Conservation (phyloP, 2,113 vertebrate species). For the Anseranas semipalmata region DNA sequence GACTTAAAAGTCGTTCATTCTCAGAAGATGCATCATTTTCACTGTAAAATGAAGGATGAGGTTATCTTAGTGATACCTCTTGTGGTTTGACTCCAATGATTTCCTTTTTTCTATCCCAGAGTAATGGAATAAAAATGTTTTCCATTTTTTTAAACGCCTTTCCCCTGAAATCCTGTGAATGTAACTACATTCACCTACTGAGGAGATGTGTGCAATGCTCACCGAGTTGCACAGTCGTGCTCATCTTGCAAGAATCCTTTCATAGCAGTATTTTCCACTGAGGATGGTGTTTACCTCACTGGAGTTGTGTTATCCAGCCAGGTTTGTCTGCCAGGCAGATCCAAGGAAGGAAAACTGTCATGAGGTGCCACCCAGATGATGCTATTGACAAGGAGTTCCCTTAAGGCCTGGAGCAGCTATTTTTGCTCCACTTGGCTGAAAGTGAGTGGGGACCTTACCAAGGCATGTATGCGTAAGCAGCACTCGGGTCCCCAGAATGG, state of each 20-base stretch:
- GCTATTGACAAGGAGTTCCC: neutral
- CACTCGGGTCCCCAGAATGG: neutral
- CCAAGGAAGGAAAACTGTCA: neutral
- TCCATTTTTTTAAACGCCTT: neutral
- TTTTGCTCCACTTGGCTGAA: neutral
- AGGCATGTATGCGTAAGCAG: neutral
- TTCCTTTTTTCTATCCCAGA: neutral
- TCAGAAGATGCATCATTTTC: constrained; percentile 98
- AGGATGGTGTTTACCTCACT: neutral
- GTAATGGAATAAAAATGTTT: neutral
- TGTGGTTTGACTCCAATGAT: neutral
- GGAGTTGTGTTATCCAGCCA: neutral
- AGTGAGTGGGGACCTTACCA: neutral
- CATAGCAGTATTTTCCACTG: neutral
- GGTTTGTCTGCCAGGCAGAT: neutral
- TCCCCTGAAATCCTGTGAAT: neutral
- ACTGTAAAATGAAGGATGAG: constrained; percentile 69
- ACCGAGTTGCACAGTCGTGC: neutral
- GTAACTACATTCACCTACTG: neutral
- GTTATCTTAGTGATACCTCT: neutral
- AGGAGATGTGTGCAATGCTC: neutral
- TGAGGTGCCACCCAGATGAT: neutral
- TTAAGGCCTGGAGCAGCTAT: neutral
- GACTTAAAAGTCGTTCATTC: constrained; percentile 94
- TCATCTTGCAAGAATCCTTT: neutral